A percentile compares a stretch with the other conserved stretches of the same genome.
Evolutionary conservation across 2,113 vertebrate genomes (phyloP).

Genomic region (Alces alces): DNA sequence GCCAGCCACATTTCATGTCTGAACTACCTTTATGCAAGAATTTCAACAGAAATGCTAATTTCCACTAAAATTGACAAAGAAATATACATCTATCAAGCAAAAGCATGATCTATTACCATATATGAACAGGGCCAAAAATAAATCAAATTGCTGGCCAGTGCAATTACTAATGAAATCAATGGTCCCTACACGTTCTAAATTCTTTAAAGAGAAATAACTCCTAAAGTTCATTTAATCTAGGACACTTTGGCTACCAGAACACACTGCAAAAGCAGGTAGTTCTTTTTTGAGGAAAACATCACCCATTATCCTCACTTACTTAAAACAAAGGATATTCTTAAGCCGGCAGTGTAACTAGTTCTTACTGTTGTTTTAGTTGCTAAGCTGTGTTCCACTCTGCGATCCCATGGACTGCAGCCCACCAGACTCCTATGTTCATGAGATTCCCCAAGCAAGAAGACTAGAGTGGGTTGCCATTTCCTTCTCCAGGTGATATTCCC

Average conservation of each 20-base stretch:
- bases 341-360: not conserved
- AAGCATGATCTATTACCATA: not conserved
- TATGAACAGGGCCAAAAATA: not conserved
- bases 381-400: not conserved
- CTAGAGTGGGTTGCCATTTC: not conserved
- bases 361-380: not conserved
- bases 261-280: not conserved
- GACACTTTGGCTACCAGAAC: not conserved
- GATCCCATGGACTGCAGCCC: not conserved
- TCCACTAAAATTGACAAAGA: not conserved
- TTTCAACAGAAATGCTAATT: not conserved
- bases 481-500: not conserved
- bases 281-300: conserved; percentile 20
- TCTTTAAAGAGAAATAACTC: not conserved
- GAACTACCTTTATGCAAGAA: conserved; percentile 1
- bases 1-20: not conserved
- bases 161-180: not conserved
- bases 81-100: not conserved
- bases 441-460: not conserved
- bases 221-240: not conserved
- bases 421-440: not conserved
- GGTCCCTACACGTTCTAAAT: not conserved
- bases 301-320: not conserved
- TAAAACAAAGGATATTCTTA: conserved; percentile 6
- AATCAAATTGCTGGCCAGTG: not conserved